Percentiles rank a stretch among this genome's conserved stretches.
Evolutionary conservation across 2,113 vertebrate genomes (phyloP).

Genomic region (Cygnus atratus): DNA sequence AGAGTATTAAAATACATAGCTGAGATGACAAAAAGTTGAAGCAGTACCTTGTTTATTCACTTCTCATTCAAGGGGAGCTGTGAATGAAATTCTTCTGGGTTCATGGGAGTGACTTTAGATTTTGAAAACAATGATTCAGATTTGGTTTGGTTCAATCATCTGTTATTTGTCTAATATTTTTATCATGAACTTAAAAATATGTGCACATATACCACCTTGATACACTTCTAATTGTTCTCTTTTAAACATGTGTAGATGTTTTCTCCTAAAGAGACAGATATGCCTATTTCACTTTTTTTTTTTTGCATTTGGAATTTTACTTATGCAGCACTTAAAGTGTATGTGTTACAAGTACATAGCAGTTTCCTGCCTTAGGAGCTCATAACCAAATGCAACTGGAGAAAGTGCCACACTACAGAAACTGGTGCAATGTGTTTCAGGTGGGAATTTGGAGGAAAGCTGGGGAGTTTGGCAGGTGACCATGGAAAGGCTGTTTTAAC

Average conservation of each 20-base stretch:
- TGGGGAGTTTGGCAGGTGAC: not conserved
- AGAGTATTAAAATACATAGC: not conserved
- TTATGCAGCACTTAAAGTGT: accelerated
- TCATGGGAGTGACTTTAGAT: not conserved
- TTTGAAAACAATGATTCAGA: not conserved
- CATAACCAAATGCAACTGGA: not conserved
- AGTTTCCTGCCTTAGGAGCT: not conserved
- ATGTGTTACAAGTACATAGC: accelerated
- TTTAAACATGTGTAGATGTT: not conserved
- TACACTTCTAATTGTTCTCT: not conserved
- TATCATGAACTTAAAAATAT: not conserved
- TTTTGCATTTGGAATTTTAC: not conserved
- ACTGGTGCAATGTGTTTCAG: not conserved
- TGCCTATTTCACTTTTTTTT: not conserved
- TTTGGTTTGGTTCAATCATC: not conserved
- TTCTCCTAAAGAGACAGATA: not conserved
- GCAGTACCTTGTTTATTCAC: not conserved
- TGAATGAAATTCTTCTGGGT: not conserved
- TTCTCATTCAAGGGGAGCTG: not conserved
- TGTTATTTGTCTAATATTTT: not conserved
- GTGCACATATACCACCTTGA: not conserved
- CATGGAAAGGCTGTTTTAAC: not conserved
- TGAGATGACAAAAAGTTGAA: not conserved
- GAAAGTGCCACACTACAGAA: not conserved
- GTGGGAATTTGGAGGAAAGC: not conserved